phyloP scores from a whole-genome alignment of 2,888 invertebrate genomes.

The Nowickia ferox region DNA sequence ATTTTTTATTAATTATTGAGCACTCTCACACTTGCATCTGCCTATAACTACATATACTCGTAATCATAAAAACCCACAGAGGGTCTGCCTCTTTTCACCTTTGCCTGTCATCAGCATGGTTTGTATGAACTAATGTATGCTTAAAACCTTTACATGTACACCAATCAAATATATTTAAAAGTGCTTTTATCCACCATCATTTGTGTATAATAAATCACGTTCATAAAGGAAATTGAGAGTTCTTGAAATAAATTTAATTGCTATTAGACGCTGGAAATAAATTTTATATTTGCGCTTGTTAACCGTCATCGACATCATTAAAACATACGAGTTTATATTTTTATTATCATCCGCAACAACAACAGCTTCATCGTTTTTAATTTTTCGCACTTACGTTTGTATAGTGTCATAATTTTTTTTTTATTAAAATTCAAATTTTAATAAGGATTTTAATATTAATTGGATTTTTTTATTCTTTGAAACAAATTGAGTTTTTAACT shows the following conservation, averaged over 20 bases:
- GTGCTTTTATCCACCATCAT: not conserved
- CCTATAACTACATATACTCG: too few relatives aligned
- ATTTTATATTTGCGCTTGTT: slow-evolving; percentile 43
- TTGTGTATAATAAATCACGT: slow-evolving; percentile 43
- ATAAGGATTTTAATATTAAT: slow-evolving; percentile 52
- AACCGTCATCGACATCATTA: not conserved
- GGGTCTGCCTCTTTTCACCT: too few relatives aligned
- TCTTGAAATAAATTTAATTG: slow-evolving; percentile 63
- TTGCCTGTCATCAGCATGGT: too few relatives aligned
- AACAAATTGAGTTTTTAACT: slow-evolving; percentile 8
- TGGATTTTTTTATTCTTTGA: slow-evolving; percentile 31
- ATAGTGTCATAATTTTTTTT: slow-evolving; percentile 14
- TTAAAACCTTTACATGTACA: not conserved
- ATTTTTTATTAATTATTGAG: not conserved
- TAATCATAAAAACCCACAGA: not conserved
- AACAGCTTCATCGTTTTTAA: slow-evolving; percentile 32
- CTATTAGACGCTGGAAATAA: slow-evolving; percentile 36
- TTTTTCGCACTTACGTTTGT: slow-evolving; percentile 6
- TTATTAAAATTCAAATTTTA: slow-evolving; percentile 27
- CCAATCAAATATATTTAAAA: slow-evolving; percentile 10
- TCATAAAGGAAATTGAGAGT: slow-evolving; percentile 45
- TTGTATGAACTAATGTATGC: too few relatives aligned
- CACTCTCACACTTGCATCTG: not conserved
- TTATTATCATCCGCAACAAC: slow-evolving; percentile 2
- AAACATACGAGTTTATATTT: slow-evolving; percentile 15